Evolutionary conservation across 2,113 vertebrate species (phyloP).

Genomic region (Ovis aries): ARS-UI_Ramb_v3.0 NC_056080.1:80120001-80120500

Average conservation of each 20-base stretch:
- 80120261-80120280: not conserved
- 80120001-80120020: rapidly evolving
- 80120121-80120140: not conserved
- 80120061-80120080: not conserved
- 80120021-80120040: too few species aligned
- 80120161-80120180: not conserved
- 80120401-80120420: not conserved
- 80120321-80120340: not conserved
- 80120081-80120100: constrained; percentile 7
- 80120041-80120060: not conserved
- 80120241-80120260: not conserved
- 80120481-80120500: too few species aligned
- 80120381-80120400: not conserved
- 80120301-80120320: not conserved
- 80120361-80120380: not conserved
- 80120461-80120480: not conserved
- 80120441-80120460: not conserved
- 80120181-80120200: rapidly evolving
- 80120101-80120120: not conserved
- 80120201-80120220: not conserved
- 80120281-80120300: not conserved
- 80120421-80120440: not conserved
- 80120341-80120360: not conserved
- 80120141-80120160: not conserved
- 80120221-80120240: not conserved